A percentile compares a stretch with the other conserved stretches of the same genome.
Evolutionary conservation across 2,888 invertebrate genomes (phyloP).

Genomic region (Agapostemon virescens): DNA sequence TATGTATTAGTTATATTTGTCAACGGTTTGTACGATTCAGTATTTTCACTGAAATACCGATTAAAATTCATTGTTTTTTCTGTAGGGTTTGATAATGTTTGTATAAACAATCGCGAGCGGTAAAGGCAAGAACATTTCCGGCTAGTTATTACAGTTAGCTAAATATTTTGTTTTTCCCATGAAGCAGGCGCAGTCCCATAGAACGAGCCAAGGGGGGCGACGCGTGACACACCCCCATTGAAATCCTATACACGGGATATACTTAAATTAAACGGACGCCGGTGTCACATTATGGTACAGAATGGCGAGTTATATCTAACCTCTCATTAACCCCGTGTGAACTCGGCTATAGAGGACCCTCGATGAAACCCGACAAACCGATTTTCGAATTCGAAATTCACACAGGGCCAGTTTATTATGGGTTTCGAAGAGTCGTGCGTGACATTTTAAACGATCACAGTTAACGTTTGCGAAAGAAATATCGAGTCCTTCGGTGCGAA

Average conservation of each 20-base stretch:
- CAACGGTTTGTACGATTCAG: background rate
- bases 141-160: conserved; percentile 57
- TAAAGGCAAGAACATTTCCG: conserved; percentile 15
- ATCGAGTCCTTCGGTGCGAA: background rate
- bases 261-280: conserved; percentile 78
- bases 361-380: conserved; percentile 70
- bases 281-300: conserved; percentile 75
- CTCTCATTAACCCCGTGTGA: conserved; percentile 80
- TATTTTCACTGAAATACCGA: background rate
- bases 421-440: conserved; percentile 44
- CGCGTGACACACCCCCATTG: conserved; percentile 77
- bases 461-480: background rate
- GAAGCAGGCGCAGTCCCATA: conserved; percentile 58
- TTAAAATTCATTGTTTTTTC: conserved; percentile 25
- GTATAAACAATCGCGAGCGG: background rate
- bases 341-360: conserved; percentile 62
- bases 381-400: conserved; percentile 71
- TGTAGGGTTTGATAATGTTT: conserved; percentile 1
- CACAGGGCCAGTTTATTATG: conserved; percentile 58
- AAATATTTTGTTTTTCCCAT: conserved; percentile 79
- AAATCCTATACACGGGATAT: conserved; percentile 74
- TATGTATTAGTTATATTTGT: background rate
- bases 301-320: conserved; percentile 80
- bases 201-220: conserved; percentile 53
- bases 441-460: conserved; percentile 36